A percentile compares a stretch with the other conserved stretches of the same genome.
phyloP scores from a whole-genome alignment of 2,113 vertebrate species.

The Gopherus evgoodei region DNA sequence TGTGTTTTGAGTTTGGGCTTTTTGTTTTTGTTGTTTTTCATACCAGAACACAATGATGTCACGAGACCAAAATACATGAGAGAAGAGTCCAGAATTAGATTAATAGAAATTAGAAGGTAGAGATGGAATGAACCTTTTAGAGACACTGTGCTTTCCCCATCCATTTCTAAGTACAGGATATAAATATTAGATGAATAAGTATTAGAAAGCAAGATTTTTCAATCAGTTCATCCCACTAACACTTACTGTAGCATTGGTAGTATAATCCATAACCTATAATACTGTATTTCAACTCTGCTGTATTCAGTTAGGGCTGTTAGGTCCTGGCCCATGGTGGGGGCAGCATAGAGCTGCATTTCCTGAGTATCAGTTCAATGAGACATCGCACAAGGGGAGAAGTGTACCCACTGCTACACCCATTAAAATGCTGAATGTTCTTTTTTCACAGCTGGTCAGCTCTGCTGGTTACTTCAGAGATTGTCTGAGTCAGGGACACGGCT shows the following conservation, averaged over 20 bases:
- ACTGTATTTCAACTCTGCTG: background rate
- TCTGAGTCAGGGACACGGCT: background rate
- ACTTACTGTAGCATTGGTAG: background rate
- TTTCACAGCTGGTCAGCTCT: background rate
- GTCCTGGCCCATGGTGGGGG: rapidly evolving
- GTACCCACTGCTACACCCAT: rapidly evolving
- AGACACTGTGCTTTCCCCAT: background rate
- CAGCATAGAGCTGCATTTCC: background rate
- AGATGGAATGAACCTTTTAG: background rate
- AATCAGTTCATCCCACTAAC: background rate
- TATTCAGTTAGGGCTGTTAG: background rate
- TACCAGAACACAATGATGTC: background rate
- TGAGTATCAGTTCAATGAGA: background rate
- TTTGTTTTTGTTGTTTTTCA: no score
- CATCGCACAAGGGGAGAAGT: background rate
- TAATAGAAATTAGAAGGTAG: background rate
- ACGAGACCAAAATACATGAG: background rate
- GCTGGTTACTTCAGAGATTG: background rate
- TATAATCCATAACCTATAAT: background rate
- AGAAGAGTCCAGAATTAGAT: background rate
- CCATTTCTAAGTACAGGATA: background rate
- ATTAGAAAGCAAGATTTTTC: background rate
- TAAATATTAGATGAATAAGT: background rate
- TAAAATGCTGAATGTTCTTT: background rate
- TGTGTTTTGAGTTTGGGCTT: background rate